Evolutionary conservation across 2,797 vertebrate species (phyloP), one percentile per base, ranked within the genome.

Genomic region (Hypotaenidia philippensis): DNA sequence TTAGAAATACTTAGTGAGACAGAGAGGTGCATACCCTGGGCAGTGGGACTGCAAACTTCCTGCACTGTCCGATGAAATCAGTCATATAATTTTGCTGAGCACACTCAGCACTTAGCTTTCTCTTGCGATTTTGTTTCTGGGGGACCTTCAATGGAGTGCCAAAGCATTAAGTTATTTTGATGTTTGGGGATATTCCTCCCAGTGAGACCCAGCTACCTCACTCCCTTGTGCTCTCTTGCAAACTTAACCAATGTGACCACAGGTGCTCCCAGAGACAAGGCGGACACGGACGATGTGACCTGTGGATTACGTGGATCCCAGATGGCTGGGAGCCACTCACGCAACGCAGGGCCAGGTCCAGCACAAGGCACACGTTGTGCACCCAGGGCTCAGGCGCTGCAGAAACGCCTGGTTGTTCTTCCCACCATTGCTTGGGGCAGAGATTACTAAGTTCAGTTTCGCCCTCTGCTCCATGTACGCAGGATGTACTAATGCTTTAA

Each of bases 271-370:
- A 44, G 41, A 19, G 41, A 44, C 41, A 44, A 44, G 41, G 41
- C 41, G 9, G 41, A 20, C 41, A 44, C 41, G 9, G 41, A 44
- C 41, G 9, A 44, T 44, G 41, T 40, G 38, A 40, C 38, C 38
- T 40, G 38, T 40, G 4, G 47, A 85, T 65, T 7, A 21, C 72
- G 25, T 71, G 76, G 29, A 92, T 64, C 53, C 68, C 68, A 72
- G 65, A 69, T 41, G 84, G 29, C 41, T 2, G 6, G 76, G 31
- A 32, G 19, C n/a, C 29, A 25, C 1, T 14, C 18, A 49, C 0
- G 0, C 0, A 0, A 22, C 1, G 1, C 55, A 47, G 38, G 71
- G 17, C 60, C 56, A 34, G 57, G 50, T 50, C 29, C 2, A 0
- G 36, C 11, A 0, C 32, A 40, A 40, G 22, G 57, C 27, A 13